These are phyloP conservation scores for Amiota minor DNA, from an alignment of 2,888 invertebrate species.

Conservation along the genomic window DNA sequence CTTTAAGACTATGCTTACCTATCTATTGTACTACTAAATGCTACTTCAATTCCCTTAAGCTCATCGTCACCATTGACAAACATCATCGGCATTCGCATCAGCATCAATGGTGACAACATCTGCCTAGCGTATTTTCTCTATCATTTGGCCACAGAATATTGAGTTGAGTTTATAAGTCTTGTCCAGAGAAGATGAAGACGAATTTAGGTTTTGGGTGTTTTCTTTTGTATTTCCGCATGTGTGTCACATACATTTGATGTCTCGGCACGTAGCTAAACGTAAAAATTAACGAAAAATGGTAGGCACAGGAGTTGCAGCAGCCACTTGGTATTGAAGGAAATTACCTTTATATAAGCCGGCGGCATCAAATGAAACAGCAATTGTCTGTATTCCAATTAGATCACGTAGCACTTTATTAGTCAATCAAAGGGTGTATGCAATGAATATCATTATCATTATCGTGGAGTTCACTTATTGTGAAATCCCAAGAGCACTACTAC, in stretches of 20 bases:
- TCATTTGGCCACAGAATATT: background rate
- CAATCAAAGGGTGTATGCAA: slow-evolving; percentile 66
- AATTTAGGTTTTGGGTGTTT: background rate
- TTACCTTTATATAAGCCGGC: slow-evolving; percentile 15
- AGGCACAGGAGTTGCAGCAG: background rate
- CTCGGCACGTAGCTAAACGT: slow-evolving; percentile 28
- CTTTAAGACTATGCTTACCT: too few species aligned
- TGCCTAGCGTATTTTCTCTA: slow-evolving; percentile 37
- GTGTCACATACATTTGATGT: slow-evolving; percentile 62
- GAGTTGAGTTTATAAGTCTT: too few species aligned
- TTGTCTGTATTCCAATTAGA: slow-evolving; percentile 54
- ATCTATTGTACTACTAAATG: too few species aligned
- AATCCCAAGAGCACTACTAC: slow-evolving; percentile 31
- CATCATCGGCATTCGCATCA: slow-evolving; percentile 43
- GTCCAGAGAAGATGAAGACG: too few species aligned
- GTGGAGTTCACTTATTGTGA: background rate
- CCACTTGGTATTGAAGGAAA: background rate
- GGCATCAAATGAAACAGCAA: slow-evolving; percentile 28
- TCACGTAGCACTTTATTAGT: slow-evolving; percentile 72
- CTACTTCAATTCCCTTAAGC: slow-evolving; percentile 37
- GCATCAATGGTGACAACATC: slow-evolving; percentile 49
- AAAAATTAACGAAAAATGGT: slow-evolving; percentile 40
- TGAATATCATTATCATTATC: slow-evolving; percentile 55
- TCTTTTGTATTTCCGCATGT: slow-evolving; percentile 52
- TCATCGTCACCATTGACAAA: slow-evolving; percentile 62